A percentile compares a stretch with the other conserved stretches of the same genome.
Evolutionary conservation across 2,113 vertebrate species (phyloP).

Genomic region (Tachycineta bicolor): DNA sequence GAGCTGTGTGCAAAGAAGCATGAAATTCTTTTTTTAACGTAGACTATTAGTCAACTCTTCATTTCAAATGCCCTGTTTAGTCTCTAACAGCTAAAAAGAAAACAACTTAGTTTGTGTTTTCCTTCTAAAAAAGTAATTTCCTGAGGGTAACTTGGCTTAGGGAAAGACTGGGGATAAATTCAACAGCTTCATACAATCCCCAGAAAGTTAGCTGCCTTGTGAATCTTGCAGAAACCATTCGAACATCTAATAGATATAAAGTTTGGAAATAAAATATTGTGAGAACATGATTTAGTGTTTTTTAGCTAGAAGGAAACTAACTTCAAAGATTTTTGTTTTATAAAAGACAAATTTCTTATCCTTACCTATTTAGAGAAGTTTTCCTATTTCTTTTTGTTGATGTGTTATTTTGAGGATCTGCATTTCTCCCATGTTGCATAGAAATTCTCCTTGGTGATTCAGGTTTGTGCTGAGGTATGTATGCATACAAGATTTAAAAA

Average conservation of each 20-base stretch:
- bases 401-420: not conserved
- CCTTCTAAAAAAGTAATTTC: not conserved
- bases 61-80: conserved; percentile 4
- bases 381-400: not conserved
- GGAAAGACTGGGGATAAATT: not conserved
- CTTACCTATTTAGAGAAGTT: not conserved
- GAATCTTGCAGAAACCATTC: not conserved
- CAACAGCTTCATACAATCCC: not conserved
- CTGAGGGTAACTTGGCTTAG: not conserved
- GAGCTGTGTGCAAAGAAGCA: not conserved
- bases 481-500: not conserved
- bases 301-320: not conserved
- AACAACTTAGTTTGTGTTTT: not conserved
- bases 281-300: not conserved
- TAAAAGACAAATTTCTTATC: not conserved
- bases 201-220: not conserved
- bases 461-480: not conserved
- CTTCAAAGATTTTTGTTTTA: not conserved
- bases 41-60: not conserved
- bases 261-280: not conserved
- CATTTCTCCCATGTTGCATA: not conserved
- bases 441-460: not conserved
- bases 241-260: not conserved
- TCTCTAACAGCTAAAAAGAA: not conserved
- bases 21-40: not conserved